These are phyloP conservation scores for Hypsopygia costalis DNA, from an alignment of 2,888 invertebrate species.

Conservation along the genomic window DNA sequence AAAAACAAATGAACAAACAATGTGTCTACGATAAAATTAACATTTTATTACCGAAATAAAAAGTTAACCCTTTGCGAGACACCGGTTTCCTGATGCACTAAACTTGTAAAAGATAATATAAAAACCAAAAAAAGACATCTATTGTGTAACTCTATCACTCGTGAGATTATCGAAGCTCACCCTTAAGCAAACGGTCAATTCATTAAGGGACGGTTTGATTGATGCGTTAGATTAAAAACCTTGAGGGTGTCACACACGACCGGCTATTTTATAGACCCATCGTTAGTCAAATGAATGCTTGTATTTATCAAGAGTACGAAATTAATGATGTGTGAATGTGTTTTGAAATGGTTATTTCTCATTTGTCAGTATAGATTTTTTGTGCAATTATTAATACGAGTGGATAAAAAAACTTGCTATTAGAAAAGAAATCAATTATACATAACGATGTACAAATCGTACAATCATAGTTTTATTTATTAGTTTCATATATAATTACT, in stretches of 20 bases:
- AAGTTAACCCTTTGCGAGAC: slow-evolving; percentile 7
- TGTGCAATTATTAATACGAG: no score
- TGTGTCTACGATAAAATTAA: no score
- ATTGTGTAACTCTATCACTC: slow-evolving; percentile 53
- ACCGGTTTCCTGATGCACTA: slow-evolving; percentile 26
- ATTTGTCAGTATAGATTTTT: slow-evolving; percentile 1
- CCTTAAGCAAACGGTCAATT: slow-evolving; percentile 56
- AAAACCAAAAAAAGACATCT: slow-evolving; percentile 29
- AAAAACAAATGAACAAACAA: no score
- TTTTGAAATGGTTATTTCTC: slow-evolving; percentile 5
- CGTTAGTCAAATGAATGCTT: slow-evolving; percentile 5
- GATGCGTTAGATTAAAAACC: slow-evolving; percentile 53
- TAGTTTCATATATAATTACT: no score
- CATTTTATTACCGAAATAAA: no score
- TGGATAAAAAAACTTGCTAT: no score
- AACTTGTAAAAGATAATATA: slow-evolving; percentile 31
- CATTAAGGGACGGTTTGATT: slow-evolving; percentile 59
- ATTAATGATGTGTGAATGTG: slow-evolving; percentile 7
- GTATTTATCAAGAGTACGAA: slow-evolving; percentile 3
- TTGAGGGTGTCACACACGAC: slow-evolving; percentile 23
- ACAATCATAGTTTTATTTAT: no score
- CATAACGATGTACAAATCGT: no score
- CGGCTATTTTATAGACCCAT: neutral
- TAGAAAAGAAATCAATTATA: no score
- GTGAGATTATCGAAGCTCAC: slow-evolving; percentile 53